Evolutionary conservation across 2,888 invertebrate species (phyloP).

Genomic region (Augochlorella aurata): DNA sequence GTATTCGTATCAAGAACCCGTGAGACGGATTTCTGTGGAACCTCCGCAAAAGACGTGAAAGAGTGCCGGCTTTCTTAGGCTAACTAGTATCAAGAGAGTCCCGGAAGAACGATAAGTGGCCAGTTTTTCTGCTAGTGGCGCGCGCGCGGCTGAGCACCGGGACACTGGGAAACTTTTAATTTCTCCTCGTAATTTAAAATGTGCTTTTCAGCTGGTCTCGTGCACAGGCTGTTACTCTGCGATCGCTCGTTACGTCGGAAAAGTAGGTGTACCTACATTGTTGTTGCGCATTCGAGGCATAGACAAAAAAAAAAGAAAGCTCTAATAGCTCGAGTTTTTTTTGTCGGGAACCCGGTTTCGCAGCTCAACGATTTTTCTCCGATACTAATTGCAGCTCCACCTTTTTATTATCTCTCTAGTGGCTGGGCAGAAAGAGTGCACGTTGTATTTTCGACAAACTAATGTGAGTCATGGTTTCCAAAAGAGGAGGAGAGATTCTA

Average conservation of each 20-base stretch:
- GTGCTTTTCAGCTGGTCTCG: background rate
- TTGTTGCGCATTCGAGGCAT: background rate
- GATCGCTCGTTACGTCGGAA: background rate
- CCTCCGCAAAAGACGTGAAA: conserved; percentile 22
- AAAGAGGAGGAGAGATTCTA: no score
- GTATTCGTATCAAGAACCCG: conserved; percentile 42
- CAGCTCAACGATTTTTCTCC: background rate
- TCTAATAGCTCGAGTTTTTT: conserved; percentile 9
- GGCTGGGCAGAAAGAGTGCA: background rate
- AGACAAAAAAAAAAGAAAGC: background rate
- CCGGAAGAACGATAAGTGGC: conserved; percentile 32
- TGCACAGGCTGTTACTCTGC: background rate
- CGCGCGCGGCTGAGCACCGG: background rate
- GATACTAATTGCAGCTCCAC: background rate
- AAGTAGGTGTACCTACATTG: background rate
- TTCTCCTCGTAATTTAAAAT: background rate
- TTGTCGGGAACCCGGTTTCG: background rate
- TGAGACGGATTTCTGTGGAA: conserved; percentile 52
- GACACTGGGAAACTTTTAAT: conserved; percentile 31
- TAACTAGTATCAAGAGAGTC: conserved; percentile 25
- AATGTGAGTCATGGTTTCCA: no score
- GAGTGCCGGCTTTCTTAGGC: conserved; percentile 24
- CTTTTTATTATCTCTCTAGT: background rate
- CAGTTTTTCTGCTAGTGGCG: conserved; percentile 14
- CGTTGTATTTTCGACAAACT: no score